Evolutionary conservation across 2,797 vertebrate genomes (phyloP).

Genomic region (Galagoides demidoff): DNA sequence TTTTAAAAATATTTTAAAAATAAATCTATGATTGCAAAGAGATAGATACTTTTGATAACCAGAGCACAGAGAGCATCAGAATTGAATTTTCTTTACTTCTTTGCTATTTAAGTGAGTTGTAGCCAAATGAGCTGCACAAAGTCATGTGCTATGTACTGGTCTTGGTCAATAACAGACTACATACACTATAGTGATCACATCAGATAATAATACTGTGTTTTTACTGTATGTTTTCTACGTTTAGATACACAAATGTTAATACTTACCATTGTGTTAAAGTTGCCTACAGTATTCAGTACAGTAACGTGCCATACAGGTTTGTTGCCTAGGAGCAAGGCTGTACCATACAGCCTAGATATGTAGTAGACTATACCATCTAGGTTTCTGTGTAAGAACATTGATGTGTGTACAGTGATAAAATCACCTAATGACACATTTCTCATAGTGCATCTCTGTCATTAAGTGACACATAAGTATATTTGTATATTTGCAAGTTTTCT

Average conservation of each 20-base stretch:
- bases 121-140: neutral
- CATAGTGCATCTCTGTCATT: neutral
- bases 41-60: conserved; percentile 21
- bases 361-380: neutral
- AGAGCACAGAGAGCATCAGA: conserved; percentile 11
- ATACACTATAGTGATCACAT: neutral
- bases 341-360: neutral
- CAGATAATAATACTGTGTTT: neutral
- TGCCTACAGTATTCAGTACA: neutral
- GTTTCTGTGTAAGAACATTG: neutral
- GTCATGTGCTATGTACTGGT: neutral
- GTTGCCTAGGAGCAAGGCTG: neutral
- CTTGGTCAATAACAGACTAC: neutral
- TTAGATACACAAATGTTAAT: neutral
- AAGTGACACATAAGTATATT: neutral
- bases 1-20: neutral
- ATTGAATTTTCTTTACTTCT: neutral
- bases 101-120: conserved; percentile 42
- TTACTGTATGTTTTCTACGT: neutral
- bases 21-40: conserved; percentile 9
- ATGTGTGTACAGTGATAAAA: neutral
- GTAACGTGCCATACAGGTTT: neutral
- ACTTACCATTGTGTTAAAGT: neutral
- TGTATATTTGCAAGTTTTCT: conserved; percentile 23
- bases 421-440: neutral